Conservation (phyloP, 2,888 invertebrate genomes). For the Troilus luridus region DNA sequence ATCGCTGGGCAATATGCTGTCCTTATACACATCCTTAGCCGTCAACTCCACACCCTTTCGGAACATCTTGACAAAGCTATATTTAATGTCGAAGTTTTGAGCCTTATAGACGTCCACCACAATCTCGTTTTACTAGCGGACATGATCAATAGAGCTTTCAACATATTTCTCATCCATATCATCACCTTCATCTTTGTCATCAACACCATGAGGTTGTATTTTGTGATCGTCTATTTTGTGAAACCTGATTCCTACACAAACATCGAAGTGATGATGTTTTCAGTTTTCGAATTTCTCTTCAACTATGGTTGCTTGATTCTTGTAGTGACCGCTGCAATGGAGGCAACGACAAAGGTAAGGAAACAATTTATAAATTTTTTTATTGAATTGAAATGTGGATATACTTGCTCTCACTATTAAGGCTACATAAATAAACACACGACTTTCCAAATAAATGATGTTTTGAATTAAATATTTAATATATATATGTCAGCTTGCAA, state of each 20-base stretch:
- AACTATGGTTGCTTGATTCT: neutral
- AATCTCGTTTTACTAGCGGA: neutral
- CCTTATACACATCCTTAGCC: neutral
- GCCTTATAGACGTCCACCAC: neutral
- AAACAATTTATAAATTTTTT: too few relatives aligned
- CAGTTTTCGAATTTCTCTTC: neutral
- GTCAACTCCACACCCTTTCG: neutral
- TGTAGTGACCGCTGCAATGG: neutral
- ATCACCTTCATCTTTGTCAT: neutral
- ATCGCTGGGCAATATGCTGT: neutral
- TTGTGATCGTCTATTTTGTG: neutral
- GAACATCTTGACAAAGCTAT: neutral
- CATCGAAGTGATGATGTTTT: neutral
- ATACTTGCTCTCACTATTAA: too few relatives aligned
- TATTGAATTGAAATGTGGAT: too few relatives aligned
- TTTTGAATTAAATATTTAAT: too few relatives aligned
- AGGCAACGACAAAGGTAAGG: neutral
- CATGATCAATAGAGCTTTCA: neutral
- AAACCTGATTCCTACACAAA: neutral
- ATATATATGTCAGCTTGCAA: too few relatives aligned
- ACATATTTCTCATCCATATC: neutral
- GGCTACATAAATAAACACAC: too few relatives aligned
- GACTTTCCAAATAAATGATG: too few relatives aligned
- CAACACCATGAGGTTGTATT: neutral
- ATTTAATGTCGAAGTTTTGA: neutral